These are phyloP conservation scores for Epicampocera succincta DNA, from an alignment of 2,888 invertebrate genomes.

Conservation along the genomic window DNA sequence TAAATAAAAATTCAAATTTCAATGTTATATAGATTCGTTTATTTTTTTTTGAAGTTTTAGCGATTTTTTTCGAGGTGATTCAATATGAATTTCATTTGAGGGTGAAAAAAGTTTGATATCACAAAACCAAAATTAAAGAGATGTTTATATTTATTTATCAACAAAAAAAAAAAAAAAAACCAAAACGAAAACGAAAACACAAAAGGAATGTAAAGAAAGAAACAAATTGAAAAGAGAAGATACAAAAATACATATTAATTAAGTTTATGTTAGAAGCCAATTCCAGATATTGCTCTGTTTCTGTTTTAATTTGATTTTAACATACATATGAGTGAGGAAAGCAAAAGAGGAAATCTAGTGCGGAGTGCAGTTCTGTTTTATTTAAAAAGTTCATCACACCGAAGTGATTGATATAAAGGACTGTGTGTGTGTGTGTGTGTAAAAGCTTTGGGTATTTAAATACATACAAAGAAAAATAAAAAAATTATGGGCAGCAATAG, in stretches of 20 bases:
- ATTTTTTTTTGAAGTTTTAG: constrained; percentile 71
- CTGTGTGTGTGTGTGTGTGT: not conserved
- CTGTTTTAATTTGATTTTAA: not conserved
- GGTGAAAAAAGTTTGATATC: constrained; percentile 59
- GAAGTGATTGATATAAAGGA: not conserved
- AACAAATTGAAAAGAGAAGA: constrained; percentile 65
- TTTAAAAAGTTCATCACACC: not conserved
- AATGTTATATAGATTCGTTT: constrained; percentile 71
- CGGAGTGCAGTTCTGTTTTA: constrained; percentile 30
- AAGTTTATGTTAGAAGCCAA: constrained; percentile 61
- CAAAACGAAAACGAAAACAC: constrained; percentile 51
- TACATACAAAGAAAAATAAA: no score
- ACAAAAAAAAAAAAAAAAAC: no score
- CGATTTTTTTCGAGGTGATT: constrained; percentile 71
- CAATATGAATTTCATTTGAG: constrained; percentile 60
- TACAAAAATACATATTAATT: constrained; percentile 63
- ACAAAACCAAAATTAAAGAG: constrained; percentile 41
- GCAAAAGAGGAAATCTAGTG: constrained; percentile 49
- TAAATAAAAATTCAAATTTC: constrained; percentile 75
- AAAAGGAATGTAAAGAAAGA: constrained; percentile 60
- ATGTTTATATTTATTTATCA: constrained; percentile 50
- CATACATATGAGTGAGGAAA: constrained; percentile 25
- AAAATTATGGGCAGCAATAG: no score
- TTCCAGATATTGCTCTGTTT: constrained; percentile 49
- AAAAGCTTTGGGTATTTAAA: not conserved